Evolutionary conservation across 2,888 invertebrate genomes (phyloP).

Genomic region (Pristionchus exspectatus): DNA sequence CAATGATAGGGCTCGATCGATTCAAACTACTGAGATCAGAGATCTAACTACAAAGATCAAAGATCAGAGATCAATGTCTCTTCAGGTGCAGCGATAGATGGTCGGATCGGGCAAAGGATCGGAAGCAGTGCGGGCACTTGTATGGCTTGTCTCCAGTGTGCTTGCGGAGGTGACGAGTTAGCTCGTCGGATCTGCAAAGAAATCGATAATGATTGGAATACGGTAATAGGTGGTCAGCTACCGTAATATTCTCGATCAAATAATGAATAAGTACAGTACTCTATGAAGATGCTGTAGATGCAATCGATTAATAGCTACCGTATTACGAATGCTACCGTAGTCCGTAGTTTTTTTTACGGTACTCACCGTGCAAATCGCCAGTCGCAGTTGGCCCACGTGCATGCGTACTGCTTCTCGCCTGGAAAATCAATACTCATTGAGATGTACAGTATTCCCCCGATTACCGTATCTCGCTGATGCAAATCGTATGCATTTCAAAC

Average conservation of each 20-base stretch:
- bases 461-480: neutral
- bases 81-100: constrained; percentile 81
- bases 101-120: constrained; percentile 85
- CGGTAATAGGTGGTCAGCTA: too few species aligned
- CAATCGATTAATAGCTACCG: too few species aligned
- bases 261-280: too few species aligned
- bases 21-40: neutral
- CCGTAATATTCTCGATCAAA: too few species aligned
- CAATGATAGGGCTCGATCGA: neutral
- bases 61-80: constrained; percentile 64
- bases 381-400: constrained; percentile 75
- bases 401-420: constrained; percentile 79
- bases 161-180: constrained; percentile 79
- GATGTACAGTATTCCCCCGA: too few species aligned
- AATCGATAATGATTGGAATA: neutral
- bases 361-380: constrained; percentile 76
- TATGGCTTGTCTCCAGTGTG: constrained; percentile 84
- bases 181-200: constrained; percentile 65
- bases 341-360: constrained; percentile 61
- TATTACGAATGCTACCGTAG: too few species aligned
- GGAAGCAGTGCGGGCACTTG: constrained; percentile 84
- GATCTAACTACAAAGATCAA: constrained; percentile 9
- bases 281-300: neutral
- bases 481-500: neutral
- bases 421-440: constrained; percentile 59